Evolutionary conservation across 2,797 vertebrate species (phyloP).

Genomic region (Epinephelus malabaricus): DNA sequence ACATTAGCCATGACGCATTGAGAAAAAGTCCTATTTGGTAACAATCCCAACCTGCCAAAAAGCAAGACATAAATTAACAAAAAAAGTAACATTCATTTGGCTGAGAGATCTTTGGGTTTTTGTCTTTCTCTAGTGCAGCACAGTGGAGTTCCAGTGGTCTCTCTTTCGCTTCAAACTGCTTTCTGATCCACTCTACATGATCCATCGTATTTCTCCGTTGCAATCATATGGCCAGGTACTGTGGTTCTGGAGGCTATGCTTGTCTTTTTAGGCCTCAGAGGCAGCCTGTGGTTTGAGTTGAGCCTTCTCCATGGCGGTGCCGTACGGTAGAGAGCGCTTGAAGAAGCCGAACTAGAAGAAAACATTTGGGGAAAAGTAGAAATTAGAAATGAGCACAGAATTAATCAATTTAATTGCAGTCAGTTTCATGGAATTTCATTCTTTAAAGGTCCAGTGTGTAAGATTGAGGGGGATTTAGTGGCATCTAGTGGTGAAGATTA

Average conservation of each 20-base stretch:
- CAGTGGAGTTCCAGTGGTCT: constrained; percentile 88
- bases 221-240: constrained; percentile 79
- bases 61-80: constrained; percentile 76
- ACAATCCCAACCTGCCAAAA: constrained; percentile 69
- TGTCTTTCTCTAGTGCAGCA: constrained; percentile 84
- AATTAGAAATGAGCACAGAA: neutral
- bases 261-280: constrained; percentile 89
- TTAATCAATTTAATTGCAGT: neutral
- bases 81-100: constrained; percentile 87
- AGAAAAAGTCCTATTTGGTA: constrained; percentile 58
- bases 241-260: constrained; percentile 44
- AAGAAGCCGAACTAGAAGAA: constrained; percentile 92
- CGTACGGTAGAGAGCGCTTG: constrained; percentile 92
- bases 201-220: constrained; percentile 69
- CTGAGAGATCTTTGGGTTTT: constrained; percentile 81
- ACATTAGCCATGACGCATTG: constrained; percentile 44
- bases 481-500: no score
- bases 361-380: neutral
- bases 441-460: no score
- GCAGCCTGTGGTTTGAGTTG: constrained; percentile 95
- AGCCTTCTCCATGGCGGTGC: constrained; percentile 96
- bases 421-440: no score
- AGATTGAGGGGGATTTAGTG: no score
- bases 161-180: constrained; percentile 68
- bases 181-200: constrained; percentile 62